Percentiles rank a stretch among this genome's conserved stretches.
Evolutionary conservation across 1,140 invertebrate species (phyloP).

Genomic region (Meloidogyne hapla): DNA sequence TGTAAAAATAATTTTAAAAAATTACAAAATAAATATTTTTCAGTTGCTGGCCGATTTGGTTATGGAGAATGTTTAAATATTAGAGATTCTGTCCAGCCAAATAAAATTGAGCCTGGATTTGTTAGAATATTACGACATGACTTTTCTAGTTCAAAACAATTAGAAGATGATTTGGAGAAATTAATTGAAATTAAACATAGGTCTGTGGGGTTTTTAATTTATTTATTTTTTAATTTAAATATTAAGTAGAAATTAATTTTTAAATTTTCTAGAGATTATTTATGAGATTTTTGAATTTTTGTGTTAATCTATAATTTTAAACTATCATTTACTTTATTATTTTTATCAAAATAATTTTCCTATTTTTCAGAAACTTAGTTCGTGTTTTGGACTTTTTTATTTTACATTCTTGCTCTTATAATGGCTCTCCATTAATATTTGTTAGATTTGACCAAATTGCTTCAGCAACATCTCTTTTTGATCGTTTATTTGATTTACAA

Average conservation of each 20-base stretch:
- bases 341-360: too few species aligned
- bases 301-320: too few species aligned
- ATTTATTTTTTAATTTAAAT: neutral
- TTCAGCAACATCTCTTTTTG: conserved; percentile 8
- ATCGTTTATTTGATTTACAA: conserved; percentile 4
- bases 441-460: conserved; percentile 10
- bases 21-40: neutral
- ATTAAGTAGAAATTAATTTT: too few species aligned
- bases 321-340: too few species aligned
- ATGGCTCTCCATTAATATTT: conserved; percentile 10
- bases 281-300: too few species aligned
- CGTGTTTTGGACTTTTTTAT: conserved; percentile 13
- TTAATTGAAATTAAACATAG: conserved; percentile 24
- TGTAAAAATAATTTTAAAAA: neutral
- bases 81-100: neutral
- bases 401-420: neutral
- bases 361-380: conserved; percentile 16
- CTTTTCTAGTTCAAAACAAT: neutral
- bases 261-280: too few species aligned
- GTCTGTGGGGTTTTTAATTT: neutral
- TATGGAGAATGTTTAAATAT: conserved; percentile 20
- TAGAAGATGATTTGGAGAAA: conserved; percentile 21
- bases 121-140: conserved; percentile 12
- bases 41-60: conserved; percentile 23
- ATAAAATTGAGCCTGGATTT: conserved; percentile 20